These are phyloP conservation scores for Xylophagus ater DNA, from an alignment of 2,888 invertebrate genomes.

Conservation along the genomic window DNA sequence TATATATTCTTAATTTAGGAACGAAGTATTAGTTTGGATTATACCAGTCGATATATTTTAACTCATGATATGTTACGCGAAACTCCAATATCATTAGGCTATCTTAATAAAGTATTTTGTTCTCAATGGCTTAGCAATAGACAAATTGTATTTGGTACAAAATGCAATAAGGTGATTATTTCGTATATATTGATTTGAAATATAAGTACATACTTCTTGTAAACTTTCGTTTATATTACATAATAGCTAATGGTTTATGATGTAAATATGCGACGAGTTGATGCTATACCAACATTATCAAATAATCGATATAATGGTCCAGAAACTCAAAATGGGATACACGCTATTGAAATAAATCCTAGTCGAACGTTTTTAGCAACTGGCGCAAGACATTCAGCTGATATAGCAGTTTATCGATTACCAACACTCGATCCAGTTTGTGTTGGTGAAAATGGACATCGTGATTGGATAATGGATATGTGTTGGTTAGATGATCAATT, in stretches of 20 bases:
- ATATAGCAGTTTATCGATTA: slow-evolving; percentile 74
- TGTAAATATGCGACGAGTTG: slow-evolving; percentile 72
- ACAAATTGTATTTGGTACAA: slow-evolving; percentile 92
- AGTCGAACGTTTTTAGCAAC: slow-evolving; percentile 83
- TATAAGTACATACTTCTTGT: slow-evolving; percentile 6
- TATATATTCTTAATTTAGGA: slow-evolving; percentile 22
- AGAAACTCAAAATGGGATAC: slow-evolving; percentile 70
- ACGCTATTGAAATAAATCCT: slow-evolving; percentile 89
- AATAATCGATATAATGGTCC: slow-evolving; percentile 46
- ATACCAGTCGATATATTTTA: slow-evolving; percentile 77
- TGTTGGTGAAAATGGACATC: slow-evolving; percentile 82
- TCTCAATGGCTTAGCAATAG: slow-evolving; percentile 92
- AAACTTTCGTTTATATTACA: slow-evolving; percentile 6
- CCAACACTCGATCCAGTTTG: slow-evolving; percentile 93
- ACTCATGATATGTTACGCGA: slow-evolving; percentile 84
- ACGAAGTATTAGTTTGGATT: slow-evolving; percentile 61
- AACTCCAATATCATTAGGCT: slow-evolving; percentile 68
- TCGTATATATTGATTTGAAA: not conserved
- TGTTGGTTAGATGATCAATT: slow-evolving; percentile 95
- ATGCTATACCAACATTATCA: slow-evolving; percentile 78
- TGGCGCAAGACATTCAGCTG: slow-evolving; percentile 83
- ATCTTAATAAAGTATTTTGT: slow-evolving; percentile 89
- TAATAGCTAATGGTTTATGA: slow-evolving; percentile 81
- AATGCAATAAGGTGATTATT: slow-evolving; percentile 77
- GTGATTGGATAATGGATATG: slow-evolving; percentile 83